Conservation (phyloP, 2,113 vertebrate species). For the Geococcyx californianus region DNA sequence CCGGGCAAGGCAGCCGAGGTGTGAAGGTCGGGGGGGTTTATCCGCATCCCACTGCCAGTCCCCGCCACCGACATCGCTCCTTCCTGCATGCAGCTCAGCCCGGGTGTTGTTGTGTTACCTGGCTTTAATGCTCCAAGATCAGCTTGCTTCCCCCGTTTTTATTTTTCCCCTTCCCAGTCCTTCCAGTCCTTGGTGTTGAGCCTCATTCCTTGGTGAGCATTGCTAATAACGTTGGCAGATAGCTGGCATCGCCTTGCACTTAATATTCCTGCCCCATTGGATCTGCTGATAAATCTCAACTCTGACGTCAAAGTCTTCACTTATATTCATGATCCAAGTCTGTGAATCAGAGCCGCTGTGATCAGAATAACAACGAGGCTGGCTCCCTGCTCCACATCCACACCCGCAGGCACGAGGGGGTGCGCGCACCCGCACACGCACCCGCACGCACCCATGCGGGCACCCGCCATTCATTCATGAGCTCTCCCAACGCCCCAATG, state of each 20-base stretch:
- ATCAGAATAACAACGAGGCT: slow-evolving; percentile 69
- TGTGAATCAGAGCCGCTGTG: slow-evolving; percentile 75
- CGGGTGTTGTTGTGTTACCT: not conserved
- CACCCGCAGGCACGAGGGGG: not conserved
- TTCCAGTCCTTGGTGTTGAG: slow-evolving; percentile 54
- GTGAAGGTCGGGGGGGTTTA: not conserved
- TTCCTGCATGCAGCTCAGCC: not conserved
- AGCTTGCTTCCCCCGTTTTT: not conserved
- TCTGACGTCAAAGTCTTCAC: slow-evolving; percentile 85
- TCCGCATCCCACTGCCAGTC: not conserved
- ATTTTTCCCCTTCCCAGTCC: slow-evolving; percentile 34
- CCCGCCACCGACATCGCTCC: not conserved
- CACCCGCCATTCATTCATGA: slow-evolving; percentile 46
- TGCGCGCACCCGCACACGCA: not conserved
- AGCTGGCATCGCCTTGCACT: slow-evolving; percentile 72
- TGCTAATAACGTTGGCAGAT: slow-evolving; percentile 69
- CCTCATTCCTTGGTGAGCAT: slow-evolving; percentile 70
- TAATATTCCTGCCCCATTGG: slow-evolving; percentile 79
- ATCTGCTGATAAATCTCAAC: slow-evolving; percentile 81
- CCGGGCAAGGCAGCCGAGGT: not conserved
- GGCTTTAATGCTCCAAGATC: not conserved
- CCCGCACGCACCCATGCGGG: not conserved
- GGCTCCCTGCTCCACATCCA: slow-evolving; percentile 8
- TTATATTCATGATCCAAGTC: slow-evolving; percentile 80
- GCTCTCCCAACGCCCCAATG: not conserved